These are phyloP conservation scores for Scaptomyza caliginosa DNA, from an alignment of 2,888 invertebrate genomes.

Conservation along the genomic window DNA sequence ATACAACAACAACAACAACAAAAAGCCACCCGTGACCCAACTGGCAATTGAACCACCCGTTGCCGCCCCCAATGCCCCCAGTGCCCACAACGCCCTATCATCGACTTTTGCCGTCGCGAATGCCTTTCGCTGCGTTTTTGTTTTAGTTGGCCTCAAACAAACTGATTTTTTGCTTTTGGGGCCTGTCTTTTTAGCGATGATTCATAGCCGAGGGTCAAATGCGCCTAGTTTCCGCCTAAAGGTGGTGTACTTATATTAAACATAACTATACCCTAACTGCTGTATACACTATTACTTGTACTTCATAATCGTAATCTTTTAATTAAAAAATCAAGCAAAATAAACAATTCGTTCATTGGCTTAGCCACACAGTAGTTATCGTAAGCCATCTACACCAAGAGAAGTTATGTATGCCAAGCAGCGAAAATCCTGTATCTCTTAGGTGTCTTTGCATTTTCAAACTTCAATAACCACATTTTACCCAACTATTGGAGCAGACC, in stretches of 20 bases:
- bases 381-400: no score
- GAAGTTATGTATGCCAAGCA: no score
- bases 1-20: no score
- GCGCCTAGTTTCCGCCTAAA: slow-evolving; percentile 57
- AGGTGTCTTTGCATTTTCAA: no score
- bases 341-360: no score
- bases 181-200: slow-evolving; percentile 33
- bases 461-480: no score
- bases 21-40: slow-evolving; percentile 48
- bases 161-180: slow-evolving; percentile 4
- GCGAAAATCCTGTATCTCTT: no score
- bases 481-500: no score
- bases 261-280: not conserved
- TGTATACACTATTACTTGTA: not conserved
- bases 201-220: slow-evolving; percentile 65
- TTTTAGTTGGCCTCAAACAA: slow-evolving; percentile 37
- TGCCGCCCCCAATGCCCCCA: not conserved
- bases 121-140: slow-evolving; percentile 62
- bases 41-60: slow-evolving; percentile 20
- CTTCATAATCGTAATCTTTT: no score
- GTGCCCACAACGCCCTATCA: not conserved
- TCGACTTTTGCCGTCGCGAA: slow-evolving; percentile 41
- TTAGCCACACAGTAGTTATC: no score
- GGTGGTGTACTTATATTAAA: not conserved
- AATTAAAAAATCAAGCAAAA: no score